Base-by-base conservation (phyloP, 1,140 invertebrate species). In the Trigoniulus corallinus region DNA sequence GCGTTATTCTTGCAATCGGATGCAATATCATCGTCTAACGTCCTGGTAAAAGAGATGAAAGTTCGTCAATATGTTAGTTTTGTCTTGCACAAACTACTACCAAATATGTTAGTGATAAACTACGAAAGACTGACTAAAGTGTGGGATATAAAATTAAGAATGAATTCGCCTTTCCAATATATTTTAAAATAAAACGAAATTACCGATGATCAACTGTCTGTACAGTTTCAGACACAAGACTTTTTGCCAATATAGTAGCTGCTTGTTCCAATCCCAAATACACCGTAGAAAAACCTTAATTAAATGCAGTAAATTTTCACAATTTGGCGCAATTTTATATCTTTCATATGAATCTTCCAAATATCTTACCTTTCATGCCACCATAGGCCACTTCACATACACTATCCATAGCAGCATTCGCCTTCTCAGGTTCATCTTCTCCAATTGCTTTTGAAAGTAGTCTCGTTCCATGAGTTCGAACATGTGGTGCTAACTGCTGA, bases 121-220 rank as follows among this genome's bases (percentile, higher is more conserved):
- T n/a, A n/a, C n/a, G n/a, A n/a, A n/a, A n/a, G n/a, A n/a, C n/a
- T n/a, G n/a, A n/a, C n/a, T n/a, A n/a, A n/a, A n/a, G n/a, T n/a
- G n/a, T n/a, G n/a, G n/a, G n/a, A 7, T 34, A 34, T 34, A 34
- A 7, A 34, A 34, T 7, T 34, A 34, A 15, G 7, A 34, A 7
- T 34, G 15, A 34, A 7, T 15, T 15, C 15, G 29, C 15, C 7
- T 7, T 7, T 34, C 15, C 15, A 34, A 15, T 34, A 34, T 15
- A 44, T 10, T 4, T 44, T 7, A 44, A 18, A 20, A 7, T 24
- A 24, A 20, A 7, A 44, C 21, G 3, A 53, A 58, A 64, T 66
- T 70, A 79, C 78, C 77, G 81, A 61, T 82, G 76, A 56, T 75
- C 62, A 41, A 83, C 77, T 42, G 81, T 72, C 54, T 74, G 71